Evolutionary conservation across 1,140 invertebrate genomes (phyloP).

Genomic region (Latrodectus geometricus): DNA sequence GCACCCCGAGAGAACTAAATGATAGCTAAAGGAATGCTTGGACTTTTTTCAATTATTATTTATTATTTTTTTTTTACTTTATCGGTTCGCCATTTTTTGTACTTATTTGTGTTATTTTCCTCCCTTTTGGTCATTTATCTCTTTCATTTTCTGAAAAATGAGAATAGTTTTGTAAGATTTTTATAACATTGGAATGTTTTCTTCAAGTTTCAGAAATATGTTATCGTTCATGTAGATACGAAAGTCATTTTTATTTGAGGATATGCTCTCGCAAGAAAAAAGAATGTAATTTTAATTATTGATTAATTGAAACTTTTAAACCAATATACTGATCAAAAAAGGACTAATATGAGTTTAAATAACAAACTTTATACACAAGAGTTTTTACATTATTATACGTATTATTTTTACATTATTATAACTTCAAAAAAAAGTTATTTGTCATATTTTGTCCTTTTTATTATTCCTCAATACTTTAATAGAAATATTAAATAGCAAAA

Average conservation of each 20-base stretch:
- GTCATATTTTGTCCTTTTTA: too few species aligned
- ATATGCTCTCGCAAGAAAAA: too few species aligned
- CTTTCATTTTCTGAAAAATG: conserved; percentile 55
- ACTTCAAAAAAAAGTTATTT: too few species aligned
- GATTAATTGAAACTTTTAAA: too few species aligned
- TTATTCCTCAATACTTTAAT: too few species aligned
- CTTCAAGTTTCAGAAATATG: not conserved
- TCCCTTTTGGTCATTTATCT: conserved; percentile 42
- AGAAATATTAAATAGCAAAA: too few species aligned
- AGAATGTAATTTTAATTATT: too few species aligned
- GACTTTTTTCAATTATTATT: conserved; percentile 28
- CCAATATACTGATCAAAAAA: too few species aligned
- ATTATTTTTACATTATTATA: too few species aligned
- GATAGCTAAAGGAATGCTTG: conserved; percentile 44
- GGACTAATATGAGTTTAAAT: too few species aligned
- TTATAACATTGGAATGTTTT: not conserved
- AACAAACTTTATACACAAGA: too few species aligned
- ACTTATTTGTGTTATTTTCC: conserved; percentile 24
- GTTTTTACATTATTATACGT: too few species aligned
- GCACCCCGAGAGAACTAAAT: conserved; percentile 18
- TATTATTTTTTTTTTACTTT: conserved; percentile 19
- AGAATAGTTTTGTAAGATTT: conserved; percentile 48
- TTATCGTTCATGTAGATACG: not conserved
- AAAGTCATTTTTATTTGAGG: not conserved
- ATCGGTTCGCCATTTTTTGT: conserved; percentile 28